These are phyloP conservation scores for Erinaceus europaeus DNA, from an alignment of 2,113 vertebrate genomes.

Conservation along the genomic window DNA sequence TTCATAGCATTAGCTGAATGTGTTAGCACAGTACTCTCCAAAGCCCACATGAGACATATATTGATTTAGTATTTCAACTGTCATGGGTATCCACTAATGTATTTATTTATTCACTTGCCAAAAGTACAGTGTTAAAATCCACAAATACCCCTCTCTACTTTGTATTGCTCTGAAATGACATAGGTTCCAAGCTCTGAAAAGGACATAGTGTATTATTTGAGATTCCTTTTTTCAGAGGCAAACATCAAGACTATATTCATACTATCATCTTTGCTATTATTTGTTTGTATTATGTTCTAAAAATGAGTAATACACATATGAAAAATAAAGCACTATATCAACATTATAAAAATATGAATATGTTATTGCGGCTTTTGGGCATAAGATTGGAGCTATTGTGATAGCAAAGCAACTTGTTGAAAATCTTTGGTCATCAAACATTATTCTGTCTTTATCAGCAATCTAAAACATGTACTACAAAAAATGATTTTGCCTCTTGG, in stretches of 20 bases:
- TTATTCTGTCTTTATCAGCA: not conserved
- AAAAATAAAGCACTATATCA: not conserved
- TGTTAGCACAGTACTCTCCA: not conserved
- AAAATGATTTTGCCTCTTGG: not conserved
- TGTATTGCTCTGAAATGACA: not conserved
- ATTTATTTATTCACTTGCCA: not conserved
- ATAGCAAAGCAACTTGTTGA: not conserved
- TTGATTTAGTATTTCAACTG: not conserved
- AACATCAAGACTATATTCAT: not conserved
- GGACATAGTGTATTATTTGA: not conserved
- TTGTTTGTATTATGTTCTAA: constrained; percentile 9
- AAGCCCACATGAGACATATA: not conserved
- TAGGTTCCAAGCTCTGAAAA: not conserved
- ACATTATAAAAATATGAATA: not conserved
- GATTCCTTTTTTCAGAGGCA: not conserved
- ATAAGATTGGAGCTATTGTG: not conserved
- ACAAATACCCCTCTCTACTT: not conserved
- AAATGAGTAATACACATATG: not conserved
- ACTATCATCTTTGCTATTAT: not conserved
- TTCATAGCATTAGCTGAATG: not conserved
- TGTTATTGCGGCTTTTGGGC: not conserved
- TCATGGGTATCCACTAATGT: not conserved
- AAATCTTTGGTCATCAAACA: not conserved
- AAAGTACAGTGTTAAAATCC: not conserved
- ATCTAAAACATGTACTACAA: not conserved